phyloP scores from a whole-genome alignment of 2,113 vertebrate species.

The Chaetorhynchus papuensis region DNA sequence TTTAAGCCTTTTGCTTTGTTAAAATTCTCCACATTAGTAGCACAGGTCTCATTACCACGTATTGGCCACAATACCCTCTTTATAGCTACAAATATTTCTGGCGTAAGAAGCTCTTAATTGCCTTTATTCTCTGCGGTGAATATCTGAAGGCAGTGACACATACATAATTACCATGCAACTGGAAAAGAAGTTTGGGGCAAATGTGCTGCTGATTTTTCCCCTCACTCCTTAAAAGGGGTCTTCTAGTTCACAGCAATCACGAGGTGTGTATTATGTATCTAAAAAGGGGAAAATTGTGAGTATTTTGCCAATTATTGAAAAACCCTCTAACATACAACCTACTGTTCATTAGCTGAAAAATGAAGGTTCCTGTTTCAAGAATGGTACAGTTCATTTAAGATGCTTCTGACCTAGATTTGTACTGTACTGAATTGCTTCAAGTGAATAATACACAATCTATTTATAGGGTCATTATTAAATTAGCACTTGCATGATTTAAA shows the following conservation, averaged over 20 bases:
- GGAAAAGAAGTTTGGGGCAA: not conserved
- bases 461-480: conserved; percentile 18
- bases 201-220: not conserved
- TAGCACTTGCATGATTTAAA: not conserved
- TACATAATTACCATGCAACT: not conserved
- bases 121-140: not conserved
- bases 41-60: not conserved
- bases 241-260: not conserved
- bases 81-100: not conserved
- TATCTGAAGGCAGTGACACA: not conserved
- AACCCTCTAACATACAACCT: not conserved
- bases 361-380: not conserved
- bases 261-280: not conserved
- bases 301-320: not conserved
- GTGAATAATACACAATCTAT: not conserved
- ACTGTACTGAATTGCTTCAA: not conserved
- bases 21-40: not conserved
- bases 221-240: not conserved
- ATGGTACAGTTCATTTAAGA: not conserved
- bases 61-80: not conserved
- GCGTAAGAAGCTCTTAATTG: not conserved
- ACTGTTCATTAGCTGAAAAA: not conserved
- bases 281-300: not conserved
- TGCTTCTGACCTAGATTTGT: conserved; percentile 1
- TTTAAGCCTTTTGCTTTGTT: not conserved